Conservation (phyloP, 2,797 vertebrate genomes). For the Coracias cyanogaster region DNA sequence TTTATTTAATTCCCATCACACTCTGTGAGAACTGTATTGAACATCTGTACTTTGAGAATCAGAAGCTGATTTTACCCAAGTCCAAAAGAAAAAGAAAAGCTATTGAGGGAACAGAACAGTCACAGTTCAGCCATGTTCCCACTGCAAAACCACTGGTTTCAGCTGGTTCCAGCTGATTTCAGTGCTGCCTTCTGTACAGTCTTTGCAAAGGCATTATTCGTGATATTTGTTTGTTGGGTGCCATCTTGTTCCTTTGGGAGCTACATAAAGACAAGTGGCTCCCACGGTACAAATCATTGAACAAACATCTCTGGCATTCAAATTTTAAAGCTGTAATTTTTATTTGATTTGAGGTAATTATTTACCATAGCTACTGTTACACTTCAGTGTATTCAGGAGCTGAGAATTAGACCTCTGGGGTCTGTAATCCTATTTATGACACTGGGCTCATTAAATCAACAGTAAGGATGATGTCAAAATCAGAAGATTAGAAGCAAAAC, state of each 20-base stretch:
- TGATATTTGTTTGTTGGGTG: background rate
- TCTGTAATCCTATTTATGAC: constrained; percentile 59
- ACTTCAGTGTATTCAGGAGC: constrained; percentile 29
- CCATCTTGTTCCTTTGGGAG: background rate
- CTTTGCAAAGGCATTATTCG: background rate
- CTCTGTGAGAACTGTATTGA: background rate
- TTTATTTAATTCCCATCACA: background rate
- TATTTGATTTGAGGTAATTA: constrained; percentile 52
- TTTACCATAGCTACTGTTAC: constrained; percentile 58
- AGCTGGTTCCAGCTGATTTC: background rate
- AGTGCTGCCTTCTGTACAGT: background rate
- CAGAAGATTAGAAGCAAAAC: constrained; percentile 30
- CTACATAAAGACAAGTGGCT: background rate
- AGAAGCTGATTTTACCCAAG: background rate
- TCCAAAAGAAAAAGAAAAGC: background rate
- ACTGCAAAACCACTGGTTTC: background rate
- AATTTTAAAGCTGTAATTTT: constrained; percentile 39
- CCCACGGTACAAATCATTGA: background rate
- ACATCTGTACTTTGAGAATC: background rate
- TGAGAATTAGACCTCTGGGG: constrained; percentile 47
- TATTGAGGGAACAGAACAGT: background rate
- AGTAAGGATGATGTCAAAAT: constrained; percentile 39
- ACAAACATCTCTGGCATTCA: background rate
- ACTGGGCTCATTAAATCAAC: constrained; percentile 50
- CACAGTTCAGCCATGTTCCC: background rate